Conservation (phyloP, 92 coral and sea anemone species). For the Hydrozoanthus gracilis region DNA sequence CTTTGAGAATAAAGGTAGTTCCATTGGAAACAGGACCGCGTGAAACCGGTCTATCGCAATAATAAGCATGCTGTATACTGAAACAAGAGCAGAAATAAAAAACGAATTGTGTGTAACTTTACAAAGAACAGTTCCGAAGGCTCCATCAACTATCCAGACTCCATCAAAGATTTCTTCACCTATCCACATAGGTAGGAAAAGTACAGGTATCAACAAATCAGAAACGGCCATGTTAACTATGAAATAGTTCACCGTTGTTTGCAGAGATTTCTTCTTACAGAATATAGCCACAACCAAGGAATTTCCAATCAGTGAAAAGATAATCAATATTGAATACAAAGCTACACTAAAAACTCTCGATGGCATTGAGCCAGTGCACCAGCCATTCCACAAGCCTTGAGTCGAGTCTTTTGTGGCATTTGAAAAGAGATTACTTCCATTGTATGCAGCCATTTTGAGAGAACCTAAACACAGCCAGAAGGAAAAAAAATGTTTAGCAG, state of each 20-base stretch:
- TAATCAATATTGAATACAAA: not conserved
- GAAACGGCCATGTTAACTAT: not conserved
- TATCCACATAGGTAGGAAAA: not conserved
- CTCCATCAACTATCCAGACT: not conserved
- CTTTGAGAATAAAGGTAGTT: not conserved
- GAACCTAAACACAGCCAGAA: too few relatives aligned
- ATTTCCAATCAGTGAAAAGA: not conserved
- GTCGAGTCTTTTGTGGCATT: too few relatives aligned
- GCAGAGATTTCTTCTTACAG: not conserved
- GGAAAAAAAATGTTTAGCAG: too few relatives aligned
- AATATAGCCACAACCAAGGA: not conserved
- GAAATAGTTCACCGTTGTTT: not conserved
- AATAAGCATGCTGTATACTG: not conserved
- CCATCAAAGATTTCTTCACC: not conserved
- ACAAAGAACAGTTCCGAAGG: not conserved
- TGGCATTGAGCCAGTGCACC: not conserved
- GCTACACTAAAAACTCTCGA: not conserved
- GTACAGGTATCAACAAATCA: not conserved
- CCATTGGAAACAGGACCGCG: not conserved
- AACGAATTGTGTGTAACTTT: not conserved
- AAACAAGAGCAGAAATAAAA: not conserved
- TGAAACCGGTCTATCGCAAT: not conserved
- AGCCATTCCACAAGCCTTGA: too few relatives aligned
- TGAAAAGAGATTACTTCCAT: too few relatives aligned
- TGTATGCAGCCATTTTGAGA: too few relatives aligned